Evolutionary conservation across 1,140 invertebrate genomes (phyloP).

Genomic region (Drosophila kepulauana): DNA sequence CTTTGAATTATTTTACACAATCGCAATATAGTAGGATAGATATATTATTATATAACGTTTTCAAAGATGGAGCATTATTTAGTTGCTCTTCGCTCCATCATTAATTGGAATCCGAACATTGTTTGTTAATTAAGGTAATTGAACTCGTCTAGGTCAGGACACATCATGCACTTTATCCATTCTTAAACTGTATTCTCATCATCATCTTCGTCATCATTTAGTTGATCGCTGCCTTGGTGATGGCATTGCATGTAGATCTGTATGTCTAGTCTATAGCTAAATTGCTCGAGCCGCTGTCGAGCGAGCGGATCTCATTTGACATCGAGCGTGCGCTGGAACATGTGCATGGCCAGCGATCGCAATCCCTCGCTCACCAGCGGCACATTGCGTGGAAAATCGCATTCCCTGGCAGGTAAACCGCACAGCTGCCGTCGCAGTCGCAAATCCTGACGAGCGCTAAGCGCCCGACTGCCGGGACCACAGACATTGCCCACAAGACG

Average conservation of each 20-base stretch:
- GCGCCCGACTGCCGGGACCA: conserved; percentile 86
- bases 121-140: conserved; percentile 17
- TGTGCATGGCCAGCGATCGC: conserved; percentile 68
- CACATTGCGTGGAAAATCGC: conserved; percentile 63
- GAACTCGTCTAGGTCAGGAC: background rate
- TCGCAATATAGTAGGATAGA: background rate
- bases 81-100: background rate
- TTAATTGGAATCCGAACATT: conserved; percentile 6
- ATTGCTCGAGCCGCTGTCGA: conserved; percentile 18
- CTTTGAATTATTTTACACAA: conserved; percentile 3
- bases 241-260: conserved; percentile 51
- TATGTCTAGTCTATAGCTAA: conserved; percentile 56
- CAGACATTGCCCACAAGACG: conserved; percentile 85
- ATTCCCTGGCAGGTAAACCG: conserved; percentile 87
- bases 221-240: background rate
- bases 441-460: conserved; percentile 89
- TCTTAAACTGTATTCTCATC: background rate
- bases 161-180: no score
- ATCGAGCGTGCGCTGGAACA: conserved; percentile 70
- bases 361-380: conserved; percentile 66
- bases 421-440: conserved; percentile 88
- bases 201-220: background rate
- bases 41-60: background rate
- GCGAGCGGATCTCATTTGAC: conserved; percentile 70
- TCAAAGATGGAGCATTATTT: background rate